phyloP scores from a whole-genome alignment of 1,140 invertebrate species.

The Bombus vancouverensis region DNA sequence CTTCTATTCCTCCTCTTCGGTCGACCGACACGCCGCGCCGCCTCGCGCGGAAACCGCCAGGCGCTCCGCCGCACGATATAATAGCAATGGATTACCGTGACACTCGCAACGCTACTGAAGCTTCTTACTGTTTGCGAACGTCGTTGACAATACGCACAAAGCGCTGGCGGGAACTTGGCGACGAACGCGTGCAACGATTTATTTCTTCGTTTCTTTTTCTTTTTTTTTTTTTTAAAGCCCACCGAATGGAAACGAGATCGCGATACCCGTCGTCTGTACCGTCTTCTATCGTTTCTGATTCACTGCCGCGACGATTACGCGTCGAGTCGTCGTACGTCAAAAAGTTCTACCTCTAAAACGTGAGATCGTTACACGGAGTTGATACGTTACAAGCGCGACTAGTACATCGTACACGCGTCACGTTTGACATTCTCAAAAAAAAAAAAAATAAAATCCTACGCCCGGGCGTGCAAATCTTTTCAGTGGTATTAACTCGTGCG shows the following conservation, averaged over 20 bases:
- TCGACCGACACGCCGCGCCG: conserved; percentile 78
- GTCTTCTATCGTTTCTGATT: too few species aligned
- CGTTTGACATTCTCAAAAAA: too few species aligned
- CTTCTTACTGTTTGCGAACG: conserved; percentile 34
- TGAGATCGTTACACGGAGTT: too few species aligned
- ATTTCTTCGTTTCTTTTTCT: neutral
- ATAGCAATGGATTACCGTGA: conserved; percentile 59
- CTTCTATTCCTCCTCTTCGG: conserved; percentile 61
- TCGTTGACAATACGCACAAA: conserved; percentile 39
- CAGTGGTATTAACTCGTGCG: too few species aligned
- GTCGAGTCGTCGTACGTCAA: too few species aligned
- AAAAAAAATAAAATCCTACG: too few species aligned
- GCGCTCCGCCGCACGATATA: conserved; percentile 60
- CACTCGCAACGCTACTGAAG: conserved; percentile 23
- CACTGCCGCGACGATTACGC: too few species aligned
- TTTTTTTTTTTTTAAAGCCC: neutral
- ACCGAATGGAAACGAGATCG: neutral
- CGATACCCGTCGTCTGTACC: neutral
- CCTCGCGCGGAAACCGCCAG: conserved; percentile 73
- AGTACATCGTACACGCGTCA: too few species aligned
- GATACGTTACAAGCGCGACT: too few species aligned
- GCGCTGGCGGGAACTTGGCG: conserved; percentile 4
- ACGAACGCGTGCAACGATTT: neutral
- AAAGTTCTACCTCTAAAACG: too few species aligned
- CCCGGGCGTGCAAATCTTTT: too few species aligned